Evolutionary conservation across 2,113 vertebrate genomes (phyloP).

Genomic region (Cebus imitator): DNA sequence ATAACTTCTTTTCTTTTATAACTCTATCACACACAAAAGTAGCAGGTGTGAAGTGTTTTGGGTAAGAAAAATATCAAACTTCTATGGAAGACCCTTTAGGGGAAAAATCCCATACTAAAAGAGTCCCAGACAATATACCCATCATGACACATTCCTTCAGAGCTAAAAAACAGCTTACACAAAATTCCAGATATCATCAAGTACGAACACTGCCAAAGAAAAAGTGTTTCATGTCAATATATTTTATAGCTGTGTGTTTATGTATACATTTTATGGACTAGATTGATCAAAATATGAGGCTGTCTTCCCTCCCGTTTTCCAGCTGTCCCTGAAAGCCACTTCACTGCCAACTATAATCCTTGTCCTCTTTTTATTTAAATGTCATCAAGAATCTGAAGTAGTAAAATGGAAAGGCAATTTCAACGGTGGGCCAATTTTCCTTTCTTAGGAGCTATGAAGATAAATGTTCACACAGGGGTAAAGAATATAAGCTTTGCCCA

Average conservation of each 20-base stretch:
- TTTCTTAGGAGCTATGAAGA: constrained; percentile 55
- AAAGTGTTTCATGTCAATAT: not conserved
- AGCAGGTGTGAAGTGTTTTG: constrained; percentile 61
- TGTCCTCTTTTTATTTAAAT: constrained; percentile 48
- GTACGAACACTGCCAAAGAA: not conserved
- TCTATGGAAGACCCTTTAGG: constrained; percentile 59
- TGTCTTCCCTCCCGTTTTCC: not conserved
- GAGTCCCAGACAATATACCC: constrained; percentile 51
- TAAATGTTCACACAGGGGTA: not conserved
- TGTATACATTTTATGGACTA: not conserved
- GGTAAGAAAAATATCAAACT: constrained; percentile 66
- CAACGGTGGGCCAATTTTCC: constrained; percentile 28
- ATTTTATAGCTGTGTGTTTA: not conserved
- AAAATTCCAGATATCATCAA: not conserved
- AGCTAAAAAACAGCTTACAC: not conserved
- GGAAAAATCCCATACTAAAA: constrained; percentile 55
- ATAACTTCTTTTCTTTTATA: constrained; percentile 50
- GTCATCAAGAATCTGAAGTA: constrained; percentile 12
- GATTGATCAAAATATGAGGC: not conserved
- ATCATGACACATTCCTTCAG: not conserved
- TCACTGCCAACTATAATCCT: not conserved
- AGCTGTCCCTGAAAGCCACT: constrained; percentile 24
- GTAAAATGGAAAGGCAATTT: constrained; percentile 31
- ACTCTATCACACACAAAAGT: constrained; percentile 41
- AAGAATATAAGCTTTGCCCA: not conserved